phyloP scores from a whole-genome alignment of 2,888 invertebrate genomes.

The Drosophila mercatorum region DNA sequence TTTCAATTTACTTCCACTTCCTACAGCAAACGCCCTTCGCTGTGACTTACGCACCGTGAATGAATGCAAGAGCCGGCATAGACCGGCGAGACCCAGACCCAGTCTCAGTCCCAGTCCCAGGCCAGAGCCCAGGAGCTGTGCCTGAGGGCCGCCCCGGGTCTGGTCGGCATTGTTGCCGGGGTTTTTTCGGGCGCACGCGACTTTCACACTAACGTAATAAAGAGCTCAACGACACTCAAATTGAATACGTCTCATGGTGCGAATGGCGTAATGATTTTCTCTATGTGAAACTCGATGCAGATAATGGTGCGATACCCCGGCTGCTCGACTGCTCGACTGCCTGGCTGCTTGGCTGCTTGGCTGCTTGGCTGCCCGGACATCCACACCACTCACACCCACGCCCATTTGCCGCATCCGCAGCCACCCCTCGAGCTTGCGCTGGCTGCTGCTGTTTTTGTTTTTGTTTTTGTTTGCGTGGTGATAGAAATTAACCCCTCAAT shows the following conservation, averaged over 20 bases:
- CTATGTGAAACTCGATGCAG: constrained; percentile 79
- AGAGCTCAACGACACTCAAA: constrained; percentile 84
- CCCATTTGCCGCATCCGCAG: constrained; percentile 23
- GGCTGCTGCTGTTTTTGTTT: constrained; percentile 53
- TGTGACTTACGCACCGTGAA: constrained; percentile 80
- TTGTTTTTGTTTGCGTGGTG: constrained; percentile 81
- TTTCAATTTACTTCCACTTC: constrained; percentile 77
- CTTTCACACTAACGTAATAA: constrained; percentile 84
- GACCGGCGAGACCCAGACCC: constrained; percentile 7
- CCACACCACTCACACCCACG: constrained; percentile 24
- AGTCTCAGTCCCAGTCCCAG: too few species aligned
- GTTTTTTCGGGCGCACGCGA: constrained; percentile 75
- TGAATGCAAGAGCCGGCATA: constrained; percentile 62
- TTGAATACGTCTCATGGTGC: constrained; percentile 82
- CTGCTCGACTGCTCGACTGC: not conserved
- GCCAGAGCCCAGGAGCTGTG: constrained; percentile 15
- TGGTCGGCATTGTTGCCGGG: constrained; percentile 34
- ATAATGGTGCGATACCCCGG: constrained; percentile 64
- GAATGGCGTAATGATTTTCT: constrained; percentile 83
- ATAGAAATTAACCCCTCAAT: constrained; percentile 85
- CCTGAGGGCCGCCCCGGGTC: constrained; percentile 41
- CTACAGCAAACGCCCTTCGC: constrained; percentile 48
- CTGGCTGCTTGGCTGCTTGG: not conserved
- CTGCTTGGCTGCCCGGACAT: constrained; percentile 8
- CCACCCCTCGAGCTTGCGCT: constrained; percentile 1